Conservation (phyloP, 2,797 vertebrate genomes). For the Malacoraja senta region DNA sequence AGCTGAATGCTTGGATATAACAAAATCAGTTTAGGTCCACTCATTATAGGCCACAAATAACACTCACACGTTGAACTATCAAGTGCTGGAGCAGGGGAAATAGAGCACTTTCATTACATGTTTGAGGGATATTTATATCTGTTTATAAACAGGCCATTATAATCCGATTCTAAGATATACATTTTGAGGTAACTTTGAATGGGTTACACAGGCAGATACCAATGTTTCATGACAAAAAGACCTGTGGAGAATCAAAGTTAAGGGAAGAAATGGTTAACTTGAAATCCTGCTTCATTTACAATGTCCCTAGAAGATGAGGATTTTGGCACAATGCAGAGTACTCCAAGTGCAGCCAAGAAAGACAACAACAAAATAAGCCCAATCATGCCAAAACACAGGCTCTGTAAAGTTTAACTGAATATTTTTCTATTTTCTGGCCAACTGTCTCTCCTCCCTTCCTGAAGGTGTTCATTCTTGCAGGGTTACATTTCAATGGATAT, state of each 20-base stretch:
- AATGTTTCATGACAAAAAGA: constrained; percentile 17
- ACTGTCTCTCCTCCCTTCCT: background rate
- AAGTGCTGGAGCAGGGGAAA: background rate
- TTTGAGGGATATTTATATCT: background rate
- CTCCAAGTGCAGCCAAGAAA: constrained; percentile 86
- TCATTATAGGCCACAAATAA: background rate
- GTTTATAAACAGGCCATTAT: background rate
- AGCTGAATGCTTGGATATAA: background rate
- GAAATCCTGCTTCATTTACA: constrained; percentile 28
- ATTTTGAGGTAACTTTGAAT: background rate
- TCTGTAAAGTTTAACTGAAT: constrained; percentile 40
- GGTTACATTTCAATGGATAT: background rate
- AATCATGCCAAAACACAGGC: constrained; percentile 78
- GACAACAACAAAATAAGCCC: constrained; percentile 83
- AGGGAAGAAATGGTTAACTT: constrained; percentile 24
- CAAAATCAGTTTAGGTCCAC: background rate
- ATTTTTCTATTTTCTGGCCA: constrained; percentile 16
- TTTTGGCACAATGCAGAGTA: constrained; percentile 49
- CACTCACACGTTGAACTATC: background rate
- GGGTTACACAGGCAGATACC: background rate
- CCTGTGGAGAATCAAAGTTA: background rate
- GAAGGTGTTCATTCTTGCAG: background rate
- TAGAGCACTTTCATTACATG: background rate
- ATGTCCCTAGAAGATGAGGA: constrained; percentile 26
- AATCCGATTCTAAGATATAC: background rate